Evolutionary conservation across 2,888 invertebrate genomes (phyloP), one percentile per base, ranked within the genome.

Genomic region (Heliconius erato): DNA sequence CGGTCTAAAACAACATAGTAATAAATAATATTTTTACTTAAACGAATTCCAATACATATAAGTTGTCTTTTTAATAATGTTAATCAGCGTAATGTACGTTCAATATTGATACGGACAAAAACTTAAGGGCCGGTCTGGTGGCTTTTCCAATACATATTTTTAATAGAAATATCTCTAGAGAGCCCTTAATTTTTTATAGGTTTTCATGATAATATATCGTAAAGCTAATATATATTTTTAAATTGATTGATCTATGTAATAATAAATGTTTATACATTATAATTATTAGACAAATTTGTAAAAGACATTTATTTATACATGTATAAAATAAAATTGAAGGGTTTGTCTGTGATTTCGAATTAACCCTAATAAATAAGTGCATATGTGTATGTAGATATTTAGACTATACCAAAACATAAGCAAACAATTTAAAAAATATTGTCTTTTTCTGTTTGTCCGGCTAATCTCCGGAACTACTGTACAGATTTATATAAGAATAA

Each of bases 61-160:
- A n/a, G 16, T 28, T 6, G 28, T 28, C 26, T 49, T 40, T 5
- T 9, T 19, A 35, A 14, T n/a, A 40, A 35, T 63, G 14, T 59
- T 76, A 76, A 76, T 76, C 76, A 76, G 35, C 76, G 14, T 76
- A 76, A 76, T 76, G 76, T n/a, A 74, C 74, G n/a, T 63, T 63
- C 63, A 19, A 63, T 63, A 72, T 72, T 44, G 44, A 72, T 44
- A 72, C 16, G 26, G n/a, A 40, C 35, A 14, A n/a, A 76, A 63
- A n/a, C 76, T 76, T 63, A 26, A 63, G 63, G 59, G 35, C 63
- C n/a, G 23, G 5, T 32, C 59, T 76, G 7, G 76, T 35, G 16
- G 35, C n/a, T 35, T 32, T 59, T 76, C 11, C 35, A 49, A 44
- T 72, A 26, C 14, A 71, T 35, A 35, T 23, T 63, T 16, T 76